phyloP scores from a whole-genome alignment of 2,888 invertebrate genomes.

The Ethmia dodecea region DNA sequence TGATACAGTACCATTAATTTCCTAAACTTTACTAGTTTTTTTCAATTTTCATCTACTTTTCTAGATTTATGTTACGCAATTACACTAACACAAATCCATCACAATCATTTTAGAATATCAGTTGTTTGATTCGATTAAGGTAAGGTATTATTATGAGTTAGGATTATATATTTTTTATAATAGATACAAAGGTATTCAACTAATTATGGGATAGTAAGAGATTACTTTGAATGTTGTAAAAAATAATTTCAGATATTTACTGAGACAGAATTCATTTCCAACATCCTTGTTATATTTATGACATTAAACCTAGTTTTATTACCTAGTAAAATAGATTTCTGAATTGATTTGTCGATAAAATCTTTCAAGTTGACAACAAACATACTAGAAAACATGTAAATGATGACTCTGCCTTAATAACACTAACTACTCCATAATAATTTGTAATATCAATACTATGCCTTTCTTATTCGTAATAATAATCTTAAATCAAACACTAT shows the following conservation, averaged over 20 bases:
- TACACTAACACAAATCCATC: slow-evolving; percentile 66
- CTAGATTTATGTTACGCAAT: slow-evolving; percentile 8
- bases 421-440: slow-evolving; percentile 10
- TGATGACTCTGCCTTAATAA: background rate
- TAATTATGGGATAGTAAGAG: slow-evolving; percentile 17
- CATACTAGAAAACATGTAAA: slow-evolving; percentile 31
- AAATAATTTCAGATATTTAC: too few relatives aligned
- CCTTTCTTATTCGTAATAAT: slow-evolving; percentile 1
- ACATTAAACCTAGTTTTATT: too few relatives aligned
- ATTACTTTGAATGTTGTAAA: background rate
- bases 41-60: slow-evolving; percentile 13
- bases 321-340: slow-evolving; percentile 57
- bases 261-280: slow-evolving; percentile 63
- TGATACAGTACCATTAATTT: too few relatives aligned
- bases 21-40: too few relatives aligned
- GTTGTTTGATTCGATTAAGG: slow-evolving; percentile 67
- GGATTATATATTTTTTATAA: slow-evolving; percentile 20
- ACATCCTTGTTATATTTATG: too few relatives aligned
- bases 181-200: background rate
- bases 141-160: slow-evolving; percentile 31
- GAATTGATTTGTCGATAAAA: slow-evolving; percentile 67
- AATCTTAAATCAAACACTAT: slow-evolving; percentile 27
- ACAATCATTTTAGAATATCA: slow-evolving; percentile 77
- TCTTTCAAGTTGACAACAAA: slow-evolving; percentile 62
- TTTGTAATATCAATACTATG: slow-evolving; percentile 1